A percentile compares a stretch with the other conserved stretches of the same genome.
Evolutionary conservation across 1,140 invertebrate genomes (phyloP).

Genomic region (Atta texana): DNA sequence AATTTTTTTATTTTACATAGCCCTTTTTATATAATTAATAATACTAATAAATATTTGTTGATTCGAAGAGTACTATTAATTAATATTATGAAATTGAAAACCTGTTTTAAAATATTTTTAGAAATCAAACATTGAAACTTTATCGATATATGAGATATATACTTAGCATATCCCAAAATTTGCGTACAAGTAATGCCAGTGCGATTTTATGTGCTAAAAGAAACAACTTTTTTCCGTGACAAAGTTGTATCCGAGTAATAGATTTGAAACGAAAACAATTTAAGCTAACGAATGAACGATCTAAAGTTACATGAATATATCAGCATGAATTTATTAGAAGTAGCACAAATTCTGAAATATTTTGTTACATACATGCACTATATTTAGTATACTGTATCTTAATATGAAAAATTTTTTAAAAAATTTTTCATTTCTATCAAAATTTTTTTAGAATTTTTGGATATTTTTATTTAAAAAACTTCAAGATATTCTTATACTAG

Average conservation of each 20-base stretch:
- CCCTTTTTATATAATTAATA: neutral
- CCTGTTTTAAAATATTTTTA: constrained; percentile 17
- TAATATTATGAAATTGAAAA: constrained; percentile 26
- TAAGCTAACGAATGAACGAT: neutral
- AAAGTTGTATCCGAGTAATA: neutral
- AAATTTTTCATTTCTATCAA: neutral
- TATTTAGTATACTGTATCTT: neutral
- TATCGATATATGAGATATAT: neutral
- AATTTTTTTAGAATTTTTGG: neutral
- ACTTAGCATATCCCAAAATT: neutral
- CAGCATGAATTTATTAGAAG: neutral
- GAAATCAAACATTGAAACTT: constrained; percentile 6
- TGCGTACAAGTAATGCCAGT: neutral
- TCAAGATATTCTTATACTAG: neutral
- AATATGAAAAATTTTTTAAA: neutral
- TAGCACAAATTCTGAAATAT: neutral
- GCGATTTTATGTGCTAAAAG: neutral
- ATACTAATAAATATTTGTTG: neutral
- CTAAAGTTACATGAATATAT: neutral
- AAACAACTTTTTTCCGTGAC: neutral
- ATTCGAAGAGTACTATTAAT: neutral
- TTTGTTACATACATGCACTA: neutral
- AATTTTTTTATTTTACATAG: neutral
- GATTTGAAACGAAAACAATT: neutral
- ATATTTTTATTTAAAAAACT: neutral